These are phyloP conservation scores for Pristionchus mayeri DNA, from an alignment of 2,888 invertebrate species.

Conservation along the genomic window DNA sequence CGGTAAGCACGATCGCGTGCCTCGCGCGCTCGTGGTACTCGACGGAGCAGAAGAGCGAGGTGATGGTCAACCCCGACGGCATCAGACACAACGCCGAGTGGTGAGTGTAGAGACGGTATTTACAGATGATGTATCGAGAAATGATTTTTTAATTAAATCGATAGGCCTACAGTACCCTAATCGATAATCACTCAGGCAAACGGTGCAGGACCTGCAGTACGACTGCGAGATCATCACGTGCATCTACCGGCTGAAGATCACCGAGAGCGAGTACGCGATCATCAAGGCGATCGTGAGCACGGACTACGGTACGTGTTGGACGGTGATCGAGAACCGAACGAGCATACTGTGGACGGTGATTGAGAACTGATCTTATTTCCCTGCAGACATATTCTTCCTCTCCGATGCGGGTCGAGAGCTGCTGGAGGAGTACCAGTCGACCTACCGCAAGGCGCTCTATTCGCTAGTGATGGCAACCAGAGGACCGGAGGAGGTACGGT, in stretches of 20 bases:
- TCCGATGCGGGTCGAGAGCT: not conserved
- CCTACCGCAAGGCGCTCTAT: not conserved
- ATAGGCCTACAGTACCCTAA: not conserved
- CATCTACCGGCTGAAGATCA: conserved; percentile 25
- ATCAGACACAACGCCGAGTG: conserved; percentile 15
- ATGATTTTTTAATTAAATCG: no score
- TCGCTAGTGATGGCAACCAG: not conserved
- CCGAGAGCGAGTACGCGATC: not conserved
- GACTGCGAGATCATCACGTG: conserved; percentile 17
- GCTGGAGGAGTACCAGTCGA: not conserved
- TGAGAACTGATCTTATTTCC: not conserved
- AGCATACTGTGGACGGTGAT: not conserved
- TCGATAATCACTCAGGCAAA: not conserved
- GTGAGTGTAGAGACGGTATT: no score
- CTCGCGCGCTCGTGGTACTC: conserved; percentile 22
- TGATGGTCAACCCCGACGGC: conserved; percentile 27
- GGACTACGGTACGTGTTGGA: not conserved
- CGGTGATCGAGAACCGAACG: not conserved
- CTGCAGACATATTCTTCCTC: not conserved
- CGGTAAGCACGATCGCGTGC: not conserved
- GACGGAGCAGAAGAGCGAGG: conserved; percentile 27
- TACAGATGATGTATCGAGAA: no score
- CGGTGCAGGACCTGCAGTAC: conserved; percentile 9
- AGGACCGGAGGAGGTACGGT: not conserved
- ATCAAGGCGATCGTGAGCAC: conserved; percentile 23